Evolutionary conservation across 2,888 invertebrate genomes (phyloP), one percentile per base, ranked within the genome.

Genomic region (Plagiodera versicolora): DNA sequence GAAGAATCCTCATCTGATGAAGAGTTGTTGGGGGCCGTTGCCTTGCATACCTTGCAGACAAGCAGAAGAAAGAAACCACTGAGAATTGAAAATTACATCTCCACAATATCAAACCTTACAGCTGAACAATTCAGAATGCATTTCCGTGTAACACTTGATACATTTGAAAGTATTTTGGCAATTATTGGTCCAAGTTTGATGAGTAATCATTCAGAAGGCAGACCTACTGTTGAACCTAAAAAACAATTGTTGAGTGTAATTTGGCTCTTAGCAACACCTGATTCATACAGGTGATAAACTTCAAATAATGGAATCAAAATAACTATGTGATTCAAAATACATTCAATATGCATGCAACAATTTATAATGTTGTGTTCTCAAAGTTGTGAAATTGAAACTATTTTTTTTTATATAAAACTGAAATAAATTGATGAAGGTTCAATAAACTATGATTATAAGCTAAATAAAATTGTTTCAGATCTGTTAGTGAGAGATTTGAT

Each of bases 211-310:
- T 16, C 50, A 50, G 50, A 50, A 24, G 50, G 50, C 50, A 50
- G 50, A 24, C 32, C 32, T 9, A 32, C 3, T 9, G 10, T 32
- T 32, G 32, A 32, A 32, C 32, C 32, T 10, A 32, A 32, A 11
- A 6, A 32, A 32, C 32, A 39, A 9, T 32, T 65, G 24, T 45
- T 65, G 20, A n/a, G 47, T 5, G 56, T 56, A 3, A 44, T 62
- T 20, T 65, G 61, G 64, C 10, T 65, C 0, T 30, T 65, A 20
- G 58, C 52, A 24, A 64, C 64, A 3, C 64, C 64, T 24, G 64
- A 64, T 32, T 55, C 58, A 16, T 65, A 53, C 39, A 56, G 64
- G 64, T 65, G 10, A 32, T 32, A 11, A 32, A 32, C 11, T 32
- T 32, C 32, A 32, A 11, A 32, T 6, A 32, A 56, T 47, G 51